A percentile compares a stretch with the other conserved stretches of the same genome.
Conservation (phyloP, 2,888 invertebrate genomes). For the Julus scanicus region DNA sequence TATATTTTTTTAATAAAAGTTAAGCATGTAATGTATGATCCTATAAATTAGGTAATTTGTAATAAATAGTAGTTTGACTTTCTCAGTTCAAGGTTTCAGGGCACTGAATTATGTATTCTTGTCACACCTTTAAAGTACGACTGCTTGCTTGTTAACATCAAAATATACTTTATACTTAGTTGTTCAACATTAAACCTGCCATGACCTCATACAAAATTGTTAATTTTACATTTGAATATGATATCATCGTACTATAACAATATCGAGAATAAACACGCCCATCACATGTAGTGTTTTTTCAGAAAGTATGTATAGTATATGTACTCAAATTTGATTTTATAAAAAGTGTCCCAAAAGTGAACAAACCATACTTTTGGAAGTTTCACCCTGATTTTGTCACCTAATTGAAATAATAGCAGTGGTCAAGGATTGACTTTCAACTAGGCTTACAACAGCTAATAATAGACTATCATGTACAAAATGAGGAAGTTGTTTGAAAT, state of each 20-base stretch:
- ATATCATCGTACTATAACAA: neutral
- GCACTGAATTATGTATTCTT: neutral
- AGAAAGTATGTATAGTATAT: neutral
- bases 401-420: no score
- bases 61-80: neutral
- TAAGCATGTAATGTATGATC: no score
- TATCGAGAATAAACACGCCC: neutral
- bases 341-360: no score
- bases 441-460: no score
- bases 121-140: neutral
- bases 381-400: no score
- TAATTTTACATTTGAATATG: neutral
- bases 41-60: neutral
- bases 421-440: no score
- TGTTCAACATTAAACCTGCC: neutral
- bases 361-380: no score
- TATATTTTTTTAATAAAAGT: no score
- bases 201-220: neutral
- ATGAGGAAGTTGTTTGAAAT: no score
- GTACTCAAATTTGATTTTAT: neutral
- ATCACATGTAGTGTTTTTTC: neutral
- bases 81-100: neutral
- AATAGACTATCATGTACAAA: no score
- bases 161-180: neutral
- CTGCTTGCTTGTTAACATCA: neutral